Percentiles rank a stretch among this genome's conserved stretches.
phyloP scores from a whole-genome alignment of 2,888 invertebrate species.

The Alloscopus bannaensis region DNA sequence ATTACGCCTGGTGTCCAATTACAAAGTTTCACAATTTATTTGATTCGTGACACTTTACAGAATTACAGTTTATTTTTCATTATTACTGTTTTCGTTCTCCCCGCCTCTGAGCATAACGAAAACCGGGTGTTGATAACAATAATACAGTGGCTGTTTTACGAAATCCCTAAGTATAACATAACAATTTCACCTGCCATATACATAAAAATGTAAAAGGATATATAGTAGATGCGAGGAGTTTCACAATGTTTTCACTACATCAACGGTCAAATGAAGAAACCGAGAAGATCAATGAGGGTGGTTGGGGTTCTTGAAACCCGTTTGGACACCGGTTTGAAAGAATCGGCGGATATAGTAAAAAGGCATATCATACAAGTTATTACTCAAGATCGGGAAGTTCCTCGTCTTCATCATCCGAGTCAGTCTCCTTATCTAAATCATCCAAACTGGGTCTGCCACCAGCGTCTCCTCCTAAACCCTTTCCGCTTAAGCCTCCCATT shows the following conservation, averaged over 20 bases:
- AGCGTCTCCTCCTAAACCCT: conserved; percentile 61
- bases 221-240: conserved; percentile 25
- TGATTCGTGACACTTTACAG: neutral
- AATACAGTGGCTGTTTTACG: conserved; percentile 12
- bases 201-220: conserved; percentile 55
- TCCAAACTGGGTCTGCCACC: conserved; percentile 84
- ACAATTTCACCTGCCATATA: conserved; percentile 14
- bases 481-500: conserved; percentile 81
- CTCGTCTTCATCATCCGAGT: conserved; percentile 84
- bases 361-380: conserved; percentile 69
- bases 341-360: conserved; percentile 48
- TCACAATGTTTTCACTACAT: conserved; percentile 26
- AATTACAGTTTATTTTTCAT: neutral
- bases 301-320: conserved; percentile 27
- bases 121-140: conserved; percentile 16
- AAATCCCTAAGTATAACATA: neutral
- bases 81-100: neutral
- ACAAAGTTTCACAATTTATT: neutral
- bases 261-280: conserved; percentile 42
- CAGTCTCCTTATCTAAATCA: conserved; percentile 82
- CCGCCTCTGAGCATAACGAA: conserved; percentile 41
- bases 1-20: neutral
- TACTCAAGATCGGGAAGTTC: conserved; percentile 86
- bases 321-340: conserved; percentile 52
- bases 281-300: conserved; percentile 28